phyloP scores from a whole-genome alignment of 2,797 vertebrate species.

The Pygocentrus nattereri region DNA sequence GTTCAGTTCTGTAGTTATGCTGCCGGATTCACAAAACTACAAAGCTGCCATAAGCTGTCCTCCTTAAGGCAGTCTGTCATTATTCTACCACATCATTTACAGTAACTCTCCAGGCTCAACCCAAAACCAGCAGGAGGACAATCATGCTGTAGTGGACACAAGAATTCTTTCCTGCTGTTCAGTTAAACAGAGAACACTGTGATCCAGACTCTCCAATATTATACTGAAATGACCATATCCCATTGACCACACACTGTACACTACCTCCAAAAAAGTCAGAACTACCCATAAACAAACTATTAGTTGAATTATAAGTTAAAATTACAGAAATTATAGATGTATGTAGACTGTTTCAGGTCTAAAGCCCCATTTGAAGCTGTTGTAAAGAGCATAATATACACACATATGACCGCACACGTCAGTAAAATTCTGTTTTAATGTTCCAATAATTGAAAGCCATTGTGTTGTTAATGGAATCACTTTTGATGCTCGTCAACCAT shows the following conservation, averaged over 20 bases:
- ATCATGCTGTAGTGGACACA: neutral
- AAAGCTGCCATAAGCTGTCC: neutral
- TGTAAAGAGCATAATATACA: neutral
- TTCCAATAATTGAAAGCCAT: neutral
- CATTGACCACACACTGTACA: neutral
- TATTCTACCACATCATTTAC: conserved; percentile 35
- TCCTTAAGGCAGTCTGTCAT: conserved; percentile 13
- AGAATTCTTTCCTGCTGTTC: neutral
- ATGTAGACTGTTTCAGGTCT: neutral
- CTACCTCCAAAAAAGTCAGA: neutral
- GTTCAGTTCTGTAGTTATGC: neutral
- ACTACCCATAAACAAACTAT: no score
- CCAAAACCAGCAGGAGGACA: conserved; percentile 3
- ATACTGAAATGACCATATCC: neutral
- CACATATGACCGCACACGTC: neutral
- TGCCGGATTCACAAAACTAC: conserved; percentile 9
- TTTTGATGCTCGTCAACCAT: neutral
- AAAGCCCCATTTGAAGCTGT: neutral
- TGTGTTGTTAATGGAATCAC: neutral
- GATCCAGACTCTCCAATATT: neutral
- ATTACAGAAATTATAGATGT: no score
- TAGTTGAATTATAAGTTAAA: no score
- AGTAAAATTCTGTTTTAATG: neutral
- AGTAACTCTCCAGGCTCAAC: conserved; percentile 20
- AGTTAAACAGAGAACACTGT: neutral